Evolutionary conservation across 1,140 invertebrate genomes (phyloP).

Genomic region (Propsilocerus akamusi): DNA sequence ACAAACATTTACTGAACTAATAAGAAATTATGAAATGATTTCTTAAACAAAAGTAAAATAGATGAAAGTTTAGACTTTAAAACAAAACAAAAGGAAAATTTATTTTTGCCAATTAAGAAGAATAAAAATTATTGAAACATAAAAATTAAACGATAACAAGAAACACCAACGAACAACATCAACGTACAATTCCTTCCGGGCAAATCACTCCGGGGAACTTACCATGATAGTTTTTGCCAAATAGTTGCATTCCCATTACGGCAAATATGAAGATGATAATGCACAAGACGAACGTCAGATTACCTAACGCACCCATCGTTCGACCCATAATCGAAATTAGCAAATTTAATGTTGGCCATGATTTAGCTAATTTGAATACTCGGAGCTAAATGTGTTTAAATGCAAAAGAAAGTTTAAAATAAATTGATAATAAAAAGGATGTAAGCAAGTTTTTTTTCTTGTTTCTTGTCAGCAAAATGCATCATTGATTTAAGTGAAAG

Average conservation of each 20-base stretch:
- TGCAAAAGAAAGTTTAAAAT: too few relatives aligned
- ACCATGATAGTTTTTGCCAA: conserved; percentile 81
- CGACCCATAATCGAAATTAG: conserved; percentile 93
- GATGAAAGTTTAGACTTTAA: too few relatives aligned
- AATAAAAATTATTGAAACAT: neutral
- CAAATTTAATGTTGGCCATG: conserved; percentile 93
- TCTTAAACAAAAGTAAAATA: too few relatives aligned
- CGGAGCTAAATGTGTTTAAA: conserved; percentile 68
- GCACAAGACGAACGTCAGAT: conserved; percentile 85
- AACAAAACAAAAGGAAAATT: too few relatives aligned
- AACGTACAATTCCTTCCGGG: conserved; percentile 2
- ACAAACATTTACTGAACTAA: too few relatives aligned
- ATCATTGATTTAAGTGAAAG: too few relatives aligned
- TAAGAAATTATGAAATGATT: too few relatives aligned
- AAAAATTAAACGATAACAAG: conserved; percentile 4
- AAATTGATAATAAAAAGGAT: too few relatives aligned
- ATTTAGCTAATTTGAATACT: conserved; percentile 96
- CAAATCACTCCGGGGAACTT: conserved; percentile 17
- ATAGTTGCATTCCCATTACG: conserved; percentile 95
- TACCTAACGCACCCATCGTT: conserved; percentile 90
- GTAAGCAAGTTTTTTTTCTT: too few relatives aligned
- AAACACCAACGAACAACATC: conserved; percentile 3
- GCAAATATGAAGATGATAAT: conserved; percentile 98
- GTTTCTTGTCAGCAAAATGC: too few relatives aligned
- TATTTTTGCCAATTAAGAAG: too few relatives aligned